Conservation (phyloP, 2,888 invertebrate species). For the Cataglyphis altisquamis region DNA sequence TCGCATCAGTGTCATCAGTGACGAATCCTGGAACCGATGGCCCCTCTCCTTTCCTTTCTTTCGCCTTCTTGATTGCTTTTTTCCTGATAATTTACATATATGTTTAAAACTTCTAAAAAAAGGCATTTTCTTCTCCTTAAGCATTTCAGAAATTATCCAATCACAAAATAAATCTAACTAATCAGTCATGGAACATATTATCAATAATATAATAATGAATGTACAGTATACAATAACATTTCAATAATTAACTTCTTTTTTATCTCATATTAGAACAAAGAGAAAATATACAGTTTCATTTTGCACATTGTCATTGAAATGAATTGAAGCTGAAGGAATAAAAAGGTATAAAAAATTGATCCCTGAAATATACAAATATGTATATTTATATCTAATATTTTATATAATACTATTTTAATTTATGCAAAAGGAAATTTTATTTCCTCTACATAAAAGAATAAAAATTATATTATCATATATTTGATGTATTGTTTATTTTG, state of each 20-base stretch:
- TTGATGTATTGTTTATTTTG: background rate
- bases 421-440: background rate
- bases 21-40: background rate
- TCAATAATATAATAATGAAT: background rate
- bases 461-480: background rate
- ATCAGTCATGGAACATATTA: background rate
- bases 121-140: background rate
- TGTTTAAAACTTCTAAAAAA: background rate
- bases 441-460: background rate
- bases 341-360: background rate
- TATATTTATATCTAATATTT: background rate
- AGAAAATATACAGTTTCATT: background rate
- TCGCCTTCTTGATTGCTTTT: background rate
- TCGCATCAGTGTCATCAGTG: constrained; percentile 11
- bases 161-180: no score
- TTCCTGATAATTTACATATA: background rate
- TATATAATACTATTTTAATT: background rate
- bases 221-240: no score
- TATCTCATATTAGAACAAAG: background rate
- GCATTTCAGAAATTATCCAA: background rate
- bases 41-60: background rate
- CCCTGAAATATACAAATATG: background rate
- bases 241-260: no score
- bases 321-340: background rate
- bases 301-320: background rate